Conservation (phyloP, 2,113 vertebrate species). For the Pseudorasbora parva region DNA sequence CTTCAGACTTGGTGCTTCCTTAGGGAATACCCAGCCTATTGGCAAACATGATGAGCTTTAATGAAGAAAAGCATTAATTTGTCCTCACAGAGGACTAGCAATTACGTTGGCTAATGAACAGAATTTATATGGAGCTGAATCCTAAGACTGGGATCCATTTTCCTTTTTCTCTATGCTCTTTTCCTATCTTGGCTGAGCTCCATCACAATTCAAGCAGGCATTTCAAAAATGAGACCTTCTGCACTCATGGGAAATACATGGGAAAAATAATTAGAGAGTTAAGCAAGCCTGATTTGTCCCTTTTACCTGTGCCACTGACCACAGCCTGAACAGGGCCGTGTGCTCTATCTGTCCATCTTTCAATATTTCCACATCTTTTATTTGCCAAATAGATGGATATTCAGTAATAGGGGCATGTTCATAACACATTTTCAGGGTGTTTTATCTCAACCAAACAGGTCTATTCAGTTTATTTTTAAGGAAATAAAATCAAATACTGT, state of each 20-base stretch:
- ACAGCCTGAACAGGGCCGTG: neutral
- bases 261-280: neutral
- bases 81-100: neutral
- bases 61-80: conserved; percentile 1
- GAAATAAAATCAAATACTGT: neutral
- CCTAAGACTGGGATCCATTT: neutral
- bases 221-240: conserved; percentile 15
- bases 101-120: conserved; percentile 28
- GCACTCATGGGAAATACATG: too few relatives aligned
- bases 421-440: neutral
- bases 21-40: neutral
- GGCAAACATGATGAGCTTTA: neutral
- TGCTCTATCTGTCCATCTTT: neutral
- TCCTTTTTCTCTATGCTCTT: neutral
- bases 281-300: neutral
- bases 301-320: conserved; percentile 17
- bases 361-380: neutral
- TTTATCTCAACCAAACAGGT: neutral
- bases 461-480: neutral
- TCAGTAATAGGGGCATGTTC: neutral
- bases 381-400: conserved; percentile 18
- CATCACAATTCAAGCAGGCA: neutral
- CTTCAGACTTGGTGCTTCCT: conserved; percentile 7
- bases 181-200: neutral
- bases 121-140: neutral